A percentile compares a stretch with the other conserved stretches of the same genome.
phyloP scores from a whole-genome alignment of 2,113 vertebrate species.

The Pterophyllum scalare region DNA sequence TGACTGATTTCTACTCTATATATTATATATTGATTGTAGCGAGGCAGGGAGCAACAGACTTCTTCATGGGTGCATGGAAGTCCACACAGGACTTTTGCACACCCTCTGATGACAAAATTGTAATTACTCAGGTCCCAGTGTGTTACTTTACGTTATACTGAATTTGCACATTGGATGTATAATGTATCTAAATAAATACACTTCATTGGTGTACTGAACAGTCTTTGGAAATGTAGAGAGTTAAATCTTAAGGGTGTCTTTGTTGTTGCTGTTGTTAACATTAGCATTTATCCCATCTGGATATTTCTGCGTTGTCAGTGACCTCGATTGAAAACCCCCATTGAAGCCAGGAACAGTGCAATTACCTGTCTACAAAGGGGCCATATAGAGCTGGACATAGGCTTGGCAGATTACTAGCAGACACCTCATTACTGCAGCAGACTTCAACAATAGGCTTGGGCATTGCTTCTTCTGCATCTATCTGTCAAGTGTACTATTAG shows the following conservation, averaged over 20 bases:
- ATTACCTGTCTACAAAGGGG: conserved; percentile 74
- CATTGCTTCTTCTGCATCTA: conserved; percentile 75
- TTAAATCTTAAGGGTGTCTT: not conserved
- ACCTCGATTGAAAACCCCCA: conserved; percentile 31
- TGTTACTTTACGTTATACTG: not conserved
- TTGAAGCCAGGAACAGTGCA: conserved; percentile 61
- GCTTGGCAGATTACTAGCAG: conserved; percentile 76
- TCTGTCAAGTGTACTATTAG: conserved; percentile 81
- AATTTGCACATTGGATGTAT: not conserved
- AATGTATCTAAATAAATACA: not conserved
- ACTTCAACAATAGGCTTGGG: conserved; percentile 75
- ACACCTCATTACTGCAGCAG: conserved; percentile 78
- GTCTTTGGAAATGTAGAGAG: not conserved
- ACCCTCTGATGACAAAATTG: not conserved
- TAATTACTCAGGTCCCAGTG: not conserved
- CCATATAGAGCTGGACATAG: conserved; percentile 60
- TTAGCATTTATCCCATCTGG: conserved; percentile 33
- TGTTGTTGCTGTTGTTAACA: not conserved
- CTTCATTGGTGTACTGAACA: not conserved
- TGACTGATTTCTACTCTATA: not conserved
- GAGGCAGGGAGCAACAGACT: not conserved
- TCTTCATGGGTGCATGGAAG: not conserved
- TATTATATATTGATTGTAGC: not conserved
- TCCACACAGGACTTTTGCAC: not conserved
- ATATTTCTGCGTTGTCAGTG: conserved; percentile 31